Conservation (phyloP, 2,888 invertebrate genomes). For the Drosophila recens region DNA sequence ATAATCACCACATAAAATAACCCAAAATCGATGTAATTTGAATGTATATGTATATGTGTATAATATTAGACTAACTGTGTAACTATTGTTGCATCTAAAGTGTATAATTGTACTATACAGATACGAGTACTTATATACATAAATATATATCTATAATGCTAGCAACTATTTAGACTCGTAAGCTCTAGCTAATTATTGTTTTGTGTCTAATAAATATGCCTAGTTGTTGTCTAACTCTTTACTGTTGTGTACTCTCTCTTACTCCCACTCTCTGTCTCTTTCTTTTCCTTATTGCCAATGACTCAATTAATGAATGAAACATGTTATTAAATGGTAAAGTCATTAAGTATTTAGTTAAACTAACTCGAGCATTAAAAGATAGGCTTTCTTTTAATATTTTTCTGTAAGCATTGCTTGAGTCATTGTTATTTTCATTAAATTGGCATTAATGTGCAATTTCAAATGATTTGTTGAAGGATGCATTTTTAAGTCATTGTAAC, state of each 20-base stretch:
- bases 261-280: no score
- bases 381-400: no score
- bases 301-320: neutral
- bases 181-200: constrained; percentile 32
- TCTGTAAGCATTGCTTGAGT: neutral
- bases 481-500: no score
- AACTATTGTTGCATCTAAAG: constrained; percentile 13
- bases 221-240: constrained; percentile 19
- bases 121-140: neutral
- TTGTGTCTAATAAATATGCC: constrained; percentile 43
- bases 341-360: no score
- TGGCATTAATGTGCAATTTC: no score
- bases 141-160: constrained; percentile 11
- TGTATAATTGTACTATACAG: constrained; percentile 4
- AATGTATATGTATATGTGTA: constrained; percentile 38
- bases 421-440: neutral
- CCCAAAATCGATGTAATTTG: constrained; percentile 30
- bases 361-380: no score
- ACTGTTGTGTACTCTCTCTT: neutral
- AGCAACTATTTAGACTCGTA: constrained; percentile 23
- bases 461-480: no score
- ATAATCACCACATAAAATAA: constrained; percentile 4
- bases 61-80: constrained; percentile 10
- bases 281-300: neutral
- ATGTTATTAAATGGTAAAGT: no score